phyloP scores from a whole-genome alignment of 2,888 invertebrate genomes.

The Lapara coniferarum region DNA sequence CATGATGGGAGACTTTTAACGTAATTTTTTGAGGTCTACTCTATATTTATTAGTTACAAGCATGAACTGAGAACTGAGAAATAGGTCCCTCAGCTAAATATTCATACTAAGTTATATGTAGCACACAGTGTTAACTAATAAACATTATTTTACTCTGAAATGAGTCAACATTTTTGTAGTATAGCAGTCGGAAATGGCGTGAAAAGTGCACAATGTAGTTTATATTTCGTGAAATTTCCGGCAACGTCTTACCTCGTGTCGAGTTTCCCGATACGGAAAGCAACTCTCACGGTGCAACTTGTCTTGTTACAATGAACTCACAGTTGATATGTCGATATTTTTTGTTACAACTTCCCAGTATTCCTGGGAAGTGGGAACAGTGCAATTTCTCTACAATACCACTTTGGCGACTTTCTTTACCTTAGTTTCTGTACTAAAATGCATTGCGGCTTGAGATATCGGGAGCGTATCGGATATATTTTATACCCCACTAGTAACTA shows the following conservation, averaged over 20 bases:
- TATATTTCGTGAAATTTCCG: constrained; percentile 39
- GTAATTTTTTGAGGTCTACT: no score
- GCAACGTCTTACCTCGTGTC: constrained; percentile 41
- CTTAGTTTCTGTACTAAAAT: background rate
- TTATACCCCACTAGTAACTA: no score
- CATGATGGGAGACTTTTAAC: no score
- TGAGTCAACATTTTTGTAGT: background rate
- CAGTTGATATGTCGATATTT: constrained; percentile 45
- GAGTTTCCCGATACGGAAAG: constrained; percentile 38
- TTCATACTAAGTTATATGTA: no score
- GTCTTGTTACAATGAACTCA: constrained; percentile 50
- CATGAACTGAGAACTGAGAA: no score
- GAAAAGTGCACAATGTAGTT: constrained; percentile 46
- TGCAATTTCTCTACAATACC: constrained; percentile 26
- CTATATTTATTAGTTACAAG: no score
- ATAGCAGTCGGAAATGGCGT: constrained; percentile 21
- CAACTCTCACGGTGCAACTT: constrained; percentile 42
- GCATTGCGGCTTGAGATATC: background rate
- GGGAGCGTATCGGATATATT: background rate
- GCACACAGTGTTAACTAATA: background rate
- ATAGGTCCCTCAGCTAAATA: no score
- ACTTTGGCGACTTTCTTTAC: background rate
- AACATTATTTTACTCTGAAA: background rate
- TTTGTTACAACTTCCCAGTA: constrained; percentile 32
- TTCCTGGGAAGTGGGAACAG: constrained; percentile 34